phyloP scores from a whole-genome alignment of 2,888 invertebrate species.

The Diloba caeruleocephala region DNA sequence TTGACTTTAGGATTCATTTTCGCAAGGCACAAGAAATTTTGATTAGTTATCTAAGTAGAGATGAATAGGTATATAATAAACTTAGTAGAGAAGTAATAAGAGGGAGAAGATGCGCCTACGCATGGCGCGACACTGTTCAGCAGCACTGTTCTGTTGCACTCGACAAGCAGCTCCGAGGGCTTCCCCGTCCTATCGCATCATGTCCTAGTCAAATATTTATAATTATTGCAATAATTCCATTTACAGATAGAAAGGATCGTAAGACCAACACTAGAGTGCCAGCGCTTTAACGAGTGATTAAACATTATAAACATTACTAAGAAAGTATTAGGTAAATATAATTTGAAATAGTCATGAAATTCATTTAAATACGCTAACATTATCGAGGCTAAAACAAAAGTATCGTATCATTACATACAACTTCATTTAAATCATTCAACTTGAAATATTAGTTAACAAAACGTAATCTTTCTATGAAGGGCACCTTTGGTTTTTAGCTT shows the following conservation, averaged over 20 bases:
- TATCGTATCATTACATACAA: conserved; percentile 86
- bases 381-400: conserved; percentile 87
- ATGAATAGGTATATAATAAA: conserved; percentile 55
- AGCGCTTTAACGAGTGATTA: conserved; percentile 88
- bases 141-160: conserved; percentile 62
- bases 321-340: conserved; percentile 87
- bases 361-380: conserved; percentile 86
- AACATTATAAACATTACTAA: conserved; percentile 87
- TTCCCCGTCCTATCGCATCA: conserved; percentile 62
- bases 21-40: conserved; percentile 86
- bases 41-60: conserved; percentile 67
- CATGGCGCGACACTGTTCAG: conserved; percentile 66
- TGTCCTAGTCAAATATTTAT: conserved; percentile 58
- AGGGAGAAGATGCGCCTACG: conserved; percentile 28
- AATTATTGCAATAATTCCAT: conserved; percentile 78
- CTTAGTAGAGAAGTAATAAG: conserved; percentile 17
- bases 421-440: conserved; percentile 87
- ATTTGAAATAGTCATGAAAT: conserved; percentile 88
- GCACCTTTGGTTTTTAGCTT: conserved; percentile 96
- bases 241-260: conserved; percentile 79
- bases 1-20: conserved; percentile 62
- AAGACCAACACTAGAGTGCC: conserved; percentile 88
- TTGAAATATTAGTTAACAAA: conserved; percentile 88
- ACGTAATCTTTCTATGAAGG: conserved; percentile 91
- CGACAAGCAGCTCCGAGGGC: conserved; percentile 64